Evolutionary conservation across 2,113 vertebrate genomes (phyloP), one percentile per base, ranked within the genome.

Genomic region (Tylochromis polylepis): DNA sequence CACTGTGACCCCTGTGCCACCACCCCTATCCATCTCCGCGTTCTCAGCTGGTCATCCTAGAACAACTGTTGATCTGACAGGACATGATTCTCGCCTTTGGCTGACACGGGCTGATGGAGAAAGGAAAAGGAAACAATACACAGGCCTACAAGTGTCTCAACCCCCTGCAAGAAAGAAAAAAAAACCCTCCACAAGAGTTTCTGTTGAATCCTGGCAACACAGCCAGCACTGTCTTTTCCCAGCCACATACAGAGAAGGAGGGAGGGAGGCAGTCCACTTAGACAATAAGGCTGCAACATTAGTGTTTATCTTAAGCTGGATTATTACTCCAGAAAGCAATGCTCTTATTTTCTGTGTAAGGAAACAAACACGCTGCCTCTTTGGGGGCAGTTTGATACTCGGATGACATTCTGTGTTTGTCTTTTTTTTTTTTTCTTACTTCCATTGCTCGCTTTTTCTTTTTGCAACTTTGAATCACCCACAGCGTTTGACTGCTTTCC

Each of bases 161-260:
- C 82, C 83, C 60, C 34, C 60, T 11, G 6, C 34, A 65, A 65
- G 20, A 82, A 85, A 86, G 82, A 81, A 83, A 53, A 79, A 41
- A 83, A 86, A 81, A 83, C 79, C 34, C 55, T 27, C 49, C 75
- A 84, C 82, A 88, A 93, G 87, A 88, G 92, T 92, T 87, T 94
- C 77, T 88, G 89, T 82, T 92, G 92, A 93, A 90, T 92, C 94
- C 93, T 94, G 94, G 95, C 92, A 96, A 95, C 93, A 86, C 78
- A 72, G 80, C 43, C 79, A 16, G 46, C 65, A 78, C 60, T 56
- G 89, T 91, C 84, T 80, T 89, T 88, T 87, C 91, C 72, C 55
- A 89, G 86, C 86, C 83, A 85, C 91, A 90, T 55, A 78, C 46
- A 84, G 82, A 88, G 90, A 88, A 11, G 38, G 67, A 88, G 56